Percentiles rank a stretch among this genome's conserved stretches.
phyloP scores from a whole-genome alignment of 2,113 vertebrate genomes.

The Rostratula benghalensis region DNA sequence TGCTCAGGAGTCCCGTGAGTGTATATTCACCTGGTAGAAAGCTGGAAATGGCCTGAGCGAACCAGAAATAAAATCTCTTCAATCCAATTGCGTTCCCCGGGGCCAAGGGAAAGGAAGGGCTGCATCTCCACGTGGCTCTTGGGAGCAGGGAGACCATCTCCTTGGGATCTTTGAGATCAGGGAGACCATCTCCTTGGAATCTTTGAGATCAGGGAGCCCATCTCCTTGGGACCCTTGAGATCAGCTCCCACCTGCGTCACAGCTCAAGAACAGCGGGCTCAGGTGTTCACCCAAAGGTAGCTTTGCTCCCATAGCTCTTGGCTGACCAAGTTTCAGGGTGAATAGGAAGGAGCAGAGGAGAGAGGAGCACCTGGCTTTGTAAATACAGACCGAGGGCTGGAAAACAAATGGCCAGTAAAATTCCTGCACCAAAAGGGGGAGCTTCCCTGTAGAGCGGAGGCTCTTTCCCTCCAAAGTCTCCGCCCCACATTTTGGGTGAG shows the following conservation, averaged over 20 bases:
- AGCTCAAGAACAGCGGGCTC: background rate
- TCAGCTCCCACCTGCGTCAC: background rate
- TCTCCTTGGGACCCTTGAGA: background rate
- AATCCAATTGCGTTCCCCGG: fast-evolving
- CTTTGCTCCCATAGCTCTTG: background rate
- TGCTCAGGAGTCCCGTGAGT: background rate
- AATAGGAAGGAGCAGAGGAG: background rate
- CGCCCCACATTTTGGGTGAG: background rate
- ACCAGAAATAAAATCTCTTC: background rate
- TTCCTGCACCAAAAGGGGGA: background rate
- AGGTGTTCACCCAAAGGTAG: background rate
- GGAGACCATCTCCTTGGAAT: background rate
- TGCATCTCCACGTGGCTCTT: background rate
- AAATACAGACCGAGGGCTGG: background rate
- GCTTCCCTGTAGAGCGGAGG: background rate
- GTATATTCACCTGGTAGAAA: background rate
- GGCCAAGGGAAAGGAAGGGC: background rate
- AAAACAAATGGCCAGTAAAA: background rate
- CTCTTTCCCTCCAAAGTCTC: background rate
- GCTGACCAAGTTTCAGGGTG: background rate
- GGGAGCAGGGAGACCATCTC: background rate
- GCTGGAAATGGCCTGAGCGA: background rate
- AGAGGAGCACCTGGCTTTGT: background rate
- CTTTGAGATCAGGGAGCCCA: too few species aligned
- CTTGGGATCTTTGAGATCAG: background rate